Evolutionary conservation across 1,140 invertebrate genomes (phyloP), one percentile per base, ranked within the genome.

Genomic region (Gerris buenoi): DNA sequence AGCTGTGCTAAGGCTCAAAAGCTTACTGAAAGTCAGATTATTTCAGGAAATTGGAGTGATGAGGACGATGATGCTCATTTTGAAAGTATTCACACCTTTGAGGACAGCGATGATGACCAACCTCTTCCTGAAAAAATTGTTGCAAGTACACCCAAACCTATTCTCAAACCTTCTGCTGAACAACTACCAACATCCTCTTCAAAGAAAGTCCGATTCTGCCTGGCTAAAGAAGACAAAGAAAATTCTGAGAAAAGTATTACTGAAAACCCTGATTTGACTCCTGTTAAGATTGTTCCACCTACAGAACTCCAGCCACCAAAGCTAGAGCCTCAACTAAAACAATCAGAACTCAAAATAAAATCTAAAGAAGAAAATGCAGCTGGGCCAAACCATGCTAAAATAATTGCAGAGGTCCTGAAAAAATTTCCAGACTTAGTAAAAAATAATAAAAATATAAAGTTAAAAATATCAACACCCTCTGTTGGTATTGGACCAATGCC

Each of bases 401-500:
- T 93, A 58, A 90, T 93, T 22, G 66, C 68, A 18, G 70, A 72
- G 66, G 70, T 73, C 3, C 27, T 73, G 27, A 91, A 91, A 70
- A 91, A 91, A 74, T 92, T 90, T 80, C 90, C 91, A 5, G 88
- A 92, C 75, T 80, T 93, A 56, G 85, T 91, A 0, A 89, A 90
- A 74, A 87, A 87, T 70, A 90, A 89, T 71, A 91, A 90, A 76
- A 92, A 91, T 74, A 91, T 93, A 29, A 86, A 88, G 74, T 76
- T 93, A 29, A 92, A 91, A 78, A 91, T 93, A 66, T 84, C 91
- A 75, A 77, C 78, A 57, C 82, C 84, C 65, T 46, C 33, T 46
- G 33, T 46, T 10, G n/a, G n/a, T n/a, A n/a, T n/a, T n/a, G n/a
- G n/a, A n/a, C n/a, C n/a, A n/a, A n/a, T n/a, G n/a, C n/a, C n/a